Evolutionary conservation across 1,140 invertebrate species (phyloP), one percentile per base, ranked within the genome.

Genomic region (Drosophila kikkawai): DNA sequence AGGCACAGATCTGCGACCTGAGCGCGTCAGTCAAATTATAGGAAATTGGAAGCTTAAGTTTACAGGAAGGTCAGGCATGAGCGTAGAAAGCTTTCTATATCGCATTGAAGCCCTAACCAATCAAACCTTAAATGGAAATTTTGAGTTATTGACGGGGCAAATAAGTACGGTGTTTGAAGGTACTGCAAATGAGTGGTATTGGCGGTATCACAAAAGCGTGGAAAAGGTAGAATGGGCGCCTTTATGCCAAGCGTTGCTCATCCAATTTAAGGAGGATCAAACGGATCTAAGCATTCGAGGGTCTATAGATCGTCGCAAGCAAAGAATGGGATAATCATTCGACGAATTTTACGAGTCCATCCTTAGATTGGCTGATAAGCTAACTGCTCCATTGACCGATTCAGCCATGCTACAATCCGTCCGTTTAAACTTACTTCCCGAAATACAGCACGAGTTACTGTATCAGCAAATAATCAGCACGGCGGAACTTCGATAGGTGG

Each of bases 191-290:
- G 66, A 69, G 7, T 69, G 47, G 47, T 61, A 42, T 26, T 69
- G 66, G 48, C 47, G 47, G 5, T 69, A 69, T 26, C 57, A 69
- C 37, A 69, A 55, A 45, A 55, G 58, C 17, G 58, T 69, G 7
- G 7, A 19, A 12, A 26, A 42, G 26, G 64, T 67, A 19, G 29
- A 19, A 26, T 67, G 64, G 64, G 19, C 19, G 13, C 4, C 34
- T 15, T 9, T 67, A 58, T 45, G 64, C 15, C 9, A 19, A 22
- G 64, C 64, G 3, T 41, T 67, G 53, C 41, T 19, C 19, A 19
- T 37, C 7, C 39, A 69, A 26, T 69, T 69, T 37, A 44, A 45
- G 17, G 66, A 61, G 22, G 41, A 48, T 8, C 12, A 36, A 69
- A 55, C 67, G 11, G 67, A 56, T 17, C 5, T 47, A 11, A 56